Base-by-base conservation (phyloP, 2,888 invertebrate genomes). In the Monochamus alternatus region DNA sequence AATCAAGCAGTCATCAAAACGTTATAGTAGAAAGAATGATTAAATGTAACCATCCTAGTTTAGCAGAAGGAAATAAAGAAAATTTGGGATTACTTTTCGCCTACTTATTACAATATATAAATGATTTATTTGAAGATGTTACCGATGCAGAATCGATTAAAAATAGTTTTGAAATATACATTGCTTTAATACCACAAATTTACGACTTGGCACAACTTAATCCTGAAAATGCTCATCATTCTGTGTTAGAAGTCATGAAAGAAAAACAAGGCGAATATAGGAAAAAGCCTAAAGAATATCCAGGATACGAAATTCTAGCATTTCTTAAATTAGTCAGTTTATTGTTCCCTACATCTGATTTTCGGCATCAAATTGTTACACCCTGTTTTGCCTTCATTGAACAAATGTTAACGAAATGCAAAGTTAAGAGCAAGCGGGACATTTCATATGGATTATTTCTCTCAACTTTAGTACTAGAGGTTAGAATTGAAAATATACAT, bases 271-370 rank as follows among this genome's bases (percentile, higher is more conserved):
- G 90, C 0, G 90, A 91, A 14, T 96, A 91, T 84, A 90, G 91
- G 78, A 91, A 91, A 68, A 91, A 91, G 64, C 88, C 89, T 1
- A 94, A 92, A 84, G 88, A 82, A 73, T 92, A 92, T 84, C 95
- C 95, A 0, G 90, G 91, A 70, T 86, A 95, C 64, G 93, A 95
- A 81, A 93, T 93, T 84, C 87, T 98, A 55, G 89, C 97, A 79
- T 93, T 96, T 85, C 93, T 98, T 76, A 97, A 97, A 89, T 85
- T 97, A 79, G 91, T 96, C 3, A 93, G 95, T 7, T 88, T 95
- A 60, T 87, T 98, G 71, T 98, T 95, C 89, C 95, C 98, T 0
- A 94, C 97, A 0, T 97, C 98, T 0, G 98, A 98, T 89, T 96
- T 95, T 87, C 91, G 94, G 58, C 98, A 98, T 91, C 94, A 94